phyloP scores from a whole-genome alignment of 1,140 invertebrate genomes.

The Ephestia elutella region DNA sequence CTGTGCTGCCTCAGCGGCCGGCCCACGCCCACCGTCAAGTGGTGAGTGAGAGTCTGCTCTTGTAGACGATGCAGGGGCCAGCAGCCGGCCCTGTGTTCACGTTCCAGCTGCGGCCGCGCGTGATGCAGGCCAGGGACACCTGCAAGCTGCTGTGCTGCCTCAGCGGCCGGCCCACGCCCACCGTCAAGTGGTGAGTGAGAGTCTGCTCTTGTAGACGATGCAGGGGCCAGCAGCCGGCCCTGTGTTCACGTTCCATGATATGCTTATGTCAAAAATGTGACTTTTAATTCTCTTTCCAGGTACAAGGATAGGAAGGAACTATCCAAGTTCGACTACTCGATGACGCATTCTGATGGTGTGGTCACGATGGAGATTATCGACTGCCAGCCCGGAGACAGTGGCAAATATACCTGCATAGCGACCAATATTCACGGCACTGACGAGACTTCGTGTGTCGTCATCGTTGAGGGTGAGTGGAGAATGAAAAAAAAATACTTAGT shows the following conservation, averaged over 20 bases:
- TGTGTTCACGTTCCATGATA: slow-evolving; percentile 97
- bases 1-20: slow-evolving; percentile 96
- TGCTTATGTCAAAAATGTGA: background rate
- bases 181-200: slow-evolving; percentile 75
- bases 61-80: slow-evolving; percentile 82
- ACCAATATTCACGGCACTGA: slow-evolving; percentile 94
- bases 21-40: slow-evolving; percentile 88
- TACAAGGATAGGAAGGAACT: slow-evolving; percentile 95
- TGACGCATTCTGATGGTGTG: slow-evolving; percentile 93
- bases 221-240: slow-evolving; percentile 93
- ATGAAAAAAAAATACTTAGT: background rate
- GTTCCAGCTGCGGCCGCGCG: slow-evolving; percentile 96
- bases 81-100: slow-evolving; percentile 95
- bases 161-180: slow-evolving; percentile 93
- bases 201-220: slow-evolving; percentile 35
- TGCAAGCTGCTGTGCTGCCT: slow-evolving; percentile 98
- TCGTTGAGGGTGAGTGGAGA: slow-evolving; percentile 91
- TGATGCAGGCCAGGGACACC: slow-evolving; percentile 95
- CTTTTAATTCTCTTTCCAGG: slow-evolving; percentile 70
- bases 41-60: slow-evolving; percentile 32
- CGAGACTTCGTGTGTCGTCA: slow-evolving; percentile 96
- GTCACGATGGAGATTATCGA: slow-evolving; percentile 97
- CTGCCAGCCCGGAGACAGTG: slow-evolving; percentile 95
- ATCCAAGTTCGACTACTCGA: slow-evolving; percentile 91
- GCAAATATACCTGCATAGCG: slow-evolving; percentile 95